Conservation (phyloP, 2,888 invertebrate genomes). For the Agriopis aurantiaria region DNA sequence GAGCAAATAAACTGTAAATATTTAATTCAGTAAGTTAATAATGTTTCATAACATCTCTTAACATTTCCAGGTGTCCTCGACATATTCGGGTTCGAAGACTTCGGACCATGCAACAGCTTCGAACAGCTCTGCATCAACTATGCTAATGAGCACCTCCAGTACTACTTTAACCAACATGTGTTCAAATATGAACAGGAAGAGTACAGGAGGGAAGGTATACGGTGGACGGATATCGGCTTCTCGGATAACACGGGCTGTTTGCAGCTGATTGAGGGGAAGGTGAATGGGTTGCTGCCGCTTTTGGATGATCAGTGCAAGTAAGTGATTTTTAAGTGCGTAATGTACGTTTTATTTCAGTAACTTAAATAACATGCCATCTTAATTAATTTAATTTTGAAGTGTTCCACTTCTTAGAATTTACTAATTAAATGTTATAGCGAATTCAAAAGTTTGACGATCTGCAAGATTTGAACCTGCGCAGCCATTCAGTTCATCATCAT, state of each 20-base stretch:
- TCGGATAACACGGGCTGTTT: conserved; percentile 98
- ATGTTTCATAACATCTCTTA: background rate
- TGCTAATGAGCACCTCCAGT: conserved; percentile 98
- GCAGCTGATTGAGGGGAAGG: conserved; percentile 96
- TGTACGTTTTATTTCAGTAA: no score
- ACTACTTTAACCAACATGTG: conserved; percentile 99
- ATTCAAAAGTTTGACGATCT: no score
- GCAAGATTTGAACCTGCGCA: no score
- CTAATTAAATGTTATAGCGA: no score
- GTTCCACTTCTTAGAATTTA: no score
- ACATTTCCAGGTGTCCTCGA: conserved; percentile 91
- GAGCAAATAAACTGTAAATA: no score
- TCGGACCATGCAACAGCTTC: conserved; percentile 95
- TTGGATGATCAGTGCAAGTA: conserved; percentile 99
- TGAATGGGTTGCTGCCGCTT: conserved; percentile 95
- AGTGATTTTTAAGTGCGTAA: conserved; percentile 63
- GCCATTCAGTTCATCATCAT: no score
- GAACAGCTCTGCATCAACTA: conserved; percentile 99
- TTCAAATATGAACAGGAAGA: conserved; percentile 99
- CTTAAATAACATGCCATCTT: no score
- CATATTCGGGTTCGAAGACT: conserved; percentile 99
- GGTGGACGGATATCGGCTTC: conserved; percentile 98
- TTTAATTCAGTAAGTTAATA: no score
- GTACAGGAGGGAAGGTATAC: conserved; percentile 96
- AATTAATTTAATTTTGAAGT: no score